Evolutionary conservation across 1,140 invertebrate species (phyloP), one percentile per base, ranked within the genome.

Genomic region (Belonocnema kinseyi): DNA sequence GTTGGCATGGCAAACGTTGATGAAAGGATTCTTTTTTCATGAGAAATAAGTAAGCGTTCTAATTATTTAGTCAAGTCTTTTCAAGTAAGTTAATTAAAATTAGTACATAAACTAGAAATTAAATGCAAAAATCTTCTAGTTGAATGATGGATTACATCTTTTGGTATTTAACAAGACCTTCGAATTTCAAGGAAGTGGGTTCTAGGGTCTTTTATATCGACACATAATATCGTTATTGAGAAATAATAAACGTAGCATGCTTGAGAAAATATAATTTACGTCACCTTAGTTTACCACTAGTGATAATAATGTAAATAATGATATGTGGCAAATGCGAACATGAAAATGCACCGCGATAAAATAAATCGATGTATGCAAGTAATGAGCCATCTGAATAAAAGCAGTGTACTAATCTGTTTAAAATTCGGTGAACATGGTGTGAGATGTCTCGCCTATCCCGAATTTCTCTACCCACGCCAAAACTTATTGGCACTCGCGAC

Each of bases 171-270:
- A 50, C 17, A 50, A 61, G 16, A 26, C 58, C 19, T 50, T 56
- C 56, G n/a, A 17, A 58, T 33, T 10, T 46, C 40, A 66, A 40
- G 61, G 61, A 66, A 14, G 61, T 66, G 61, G 33, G 61, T 66
- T 33, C 11, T 66, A 66, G 14, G 61, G 13, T 33, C 12, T 66
- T 66, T 40, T 10, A 26, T 66, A 46, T 46, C 61, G 17, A 66
- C 58, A 66, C 58, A 33, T 66, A 21, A 66, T 16, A 66, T 66
- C 58, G 16, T 40, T n/a, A 61, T 66, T 40, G 46, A 66, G 12
- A 33, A 26, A 61, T 21, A 21, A 58, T 61, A 61, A 26, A 33
- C 21, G 13, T 66, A 40, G 33, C 11, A 66, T 2, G 26, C 61
- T n/a, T 16, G 8, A 16, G 40, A 66, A 40, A 66, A 66, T 66